Evolutionary conservation across 2,113 vertebrate species (phyloP), one percentile per base, ranked within the genome.

Genomic region (Centrocercus urophasianus): DNA sequence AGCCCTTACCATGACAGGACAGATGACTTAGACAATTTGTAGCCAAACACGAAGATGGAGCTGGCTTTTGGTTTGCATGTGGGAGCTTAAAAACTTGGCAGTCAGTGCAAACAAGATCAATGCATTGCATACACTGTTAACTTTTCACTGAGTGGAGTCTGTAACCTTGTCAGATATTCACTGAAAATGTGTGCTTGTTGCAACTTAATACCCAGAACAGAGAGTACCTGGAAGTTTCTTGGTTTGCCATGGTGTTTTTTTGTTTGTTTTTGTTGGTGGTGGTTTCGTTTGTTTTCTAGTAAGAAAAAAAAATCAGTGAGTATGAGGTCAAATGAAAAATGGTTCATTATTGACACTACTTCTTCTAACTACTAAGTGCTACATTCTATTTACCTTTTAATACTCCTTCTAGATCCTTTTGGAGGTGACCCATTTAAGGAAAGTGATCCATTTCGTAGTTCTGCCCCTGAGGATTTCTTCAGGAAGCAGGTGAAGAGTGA

Each of bases 401-500:
- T 60, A 6, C 9, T 77, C 18, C 22, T 67, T 19, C 38, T 90
- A 99, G 99, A 99, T 97, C 99, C 99, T 1, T 99, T 99, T 74
- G 99, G 99, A 50, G 99, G 98, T 20, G 99, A 99, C 87, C 99
- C 99, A 0, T 99, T 99, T 94, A 99, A 99, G 97, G 99, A 99
- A 96, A 98, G 97, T 1, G 99, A 99, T 93, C 99, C 99, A 0
- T 99, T 99, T 96, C 98, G 97, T 69, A 96, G 97, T 17, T 96
- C 98, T 25, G 97, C 97, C 12, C 97, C 98, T 3, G 99, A 99
- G 20, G 99, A 99, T 95, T 99, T 99, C 97, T 99, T 99, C 90
- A 99, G 99, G 97, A 99, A 99, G 81, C 98, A 98, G 19, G 96
- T 97, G 56, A 99, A 99, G 97, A 97, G 97, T 2, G 99, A 99